A percentile compares a stretch with the other conserved stretches of the same genome.
Conservation (phyloP, 1,140 invertebrate species). For the Drosophila rufa region DNA sequence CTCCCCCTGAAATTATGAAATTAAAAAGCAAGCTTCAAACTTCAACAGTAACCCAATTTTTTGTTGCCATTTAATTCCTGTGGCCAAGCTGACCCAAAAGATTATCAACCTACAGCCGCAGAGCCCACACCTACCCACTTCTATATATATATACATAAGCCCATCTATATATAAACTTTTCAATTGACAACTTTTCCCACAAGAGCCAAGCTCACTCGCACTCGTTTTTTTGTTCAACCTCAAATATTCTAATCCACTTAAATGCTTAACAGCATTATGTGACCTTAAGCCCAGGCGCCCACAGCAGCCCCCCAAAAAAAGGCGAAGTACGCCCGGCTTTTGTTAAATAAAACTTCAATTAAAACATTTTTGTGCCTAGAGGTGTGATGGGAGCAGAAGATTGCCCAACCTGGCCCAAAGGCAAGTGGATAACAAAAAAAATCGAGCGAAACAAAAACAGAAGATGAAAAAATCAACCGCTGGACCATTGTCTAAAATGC, state of each 20-base stretch:
- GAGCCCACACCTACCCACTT: slow-evolving; percentile 14
- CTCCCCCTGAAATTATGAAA: not conserved
- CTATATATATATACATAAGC: slow-evolving; percentile 32
- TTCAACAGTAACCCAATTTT: slow-evolving; percentile 19
- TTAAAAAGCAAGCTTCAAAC: slow-evolving; percentile 17
- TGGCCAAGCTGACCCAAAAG: slow-evolving; percentile 62
- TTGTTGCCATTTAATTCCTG: slow-evolving; percentile 45
- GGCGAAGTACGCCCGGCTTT: slow-evolving; percentile 37
- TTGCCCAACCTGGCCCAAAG: slow-evolving; percentile 57
- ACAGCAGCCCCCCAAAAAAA: slow-evolving; percentile 5
- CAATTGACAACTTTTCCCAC: slow-evolving; percentile 73
- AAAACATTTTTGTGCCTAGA: slow-evolving; percentile 67
- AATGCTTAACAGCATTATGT: slow-evolving; percentile 80
- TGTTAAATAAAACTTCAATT: slow-evolving; percentile 81
- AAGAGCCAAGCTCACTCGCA: slow-evolving; percentile 32
- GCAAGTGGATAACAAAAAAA: slow-evolving; percentile 44
- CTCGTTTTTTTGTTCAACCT: slow-evolving; percentile 54
- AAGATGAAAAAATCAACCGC: slow-evolving; percentile 46
- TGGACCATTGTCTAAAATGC: slow-evolving; percentile 76
- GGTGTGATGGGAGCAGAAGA: slow-evolving; percentile 50
- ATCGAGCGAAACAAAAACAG: slow-evolving; percentile 21
- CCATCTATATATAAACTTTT: slow-evolving; percentile 65
- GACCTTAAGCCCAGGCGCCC: slow-evolving; percentile 44
- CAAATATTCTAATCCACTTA: slow-evolving; percentile 81
- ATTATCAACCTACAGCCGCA: slow-evolving; percentile 44